A percentile compares a stretch with the other conserved stretches of the same genome.
These are phyloP conservation scores for Apogon talboti DNA, from an alignment of 2,797 vertebrate species.

Conservation along the genomic window DNA sequence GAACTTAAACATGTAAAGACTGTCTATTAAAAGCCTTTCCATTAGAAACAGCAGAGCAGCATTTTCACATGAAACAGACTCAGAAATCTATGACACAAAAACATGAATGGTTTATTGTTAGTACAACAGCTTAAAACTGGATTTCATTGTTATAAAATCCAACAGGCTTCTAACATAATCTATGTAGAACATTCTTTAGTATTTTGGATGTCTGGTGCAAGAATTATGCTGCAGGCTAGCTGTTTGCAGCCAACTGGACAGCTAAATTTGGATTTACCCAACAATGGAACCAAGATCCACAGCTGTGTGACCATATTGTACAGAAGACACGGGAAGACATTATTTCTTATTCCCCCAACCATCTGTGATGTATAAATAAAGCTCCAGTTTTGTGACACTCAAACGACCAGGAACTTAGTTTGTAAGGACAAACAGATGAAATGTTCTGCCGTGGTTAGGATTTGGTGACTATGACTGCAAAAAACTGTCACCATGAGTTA, in stretches of 20 bases:
- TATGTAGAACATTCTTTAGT: conserved; percentile 67
- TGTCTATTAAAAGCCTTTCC: too few relatives aligned
- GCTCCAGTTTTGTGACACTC: conserved; percentile 47
- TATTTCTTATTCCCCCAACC: conserved; percentile 68
- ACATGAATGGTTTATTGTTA: conserved; percentile 28
- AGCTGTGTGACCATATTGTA: conserved; percentile 80
- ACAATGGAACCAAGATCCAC: conserved; percentile 74
- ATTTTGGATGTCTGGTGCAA: conserved; percentile 65
- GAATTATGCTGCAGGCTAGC: conserved; percentile 72
- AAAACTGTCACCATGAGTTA: conserved; percentile 2
- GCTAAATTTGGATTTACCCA: conserved; percentile 75
- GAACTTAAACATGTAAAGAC: too few relatives aligned
- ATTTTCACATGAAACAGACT: not conserved
- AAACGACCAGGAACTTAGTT: conserved; percentile 42
- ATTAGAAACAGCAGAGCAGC: too few relatives aligned
- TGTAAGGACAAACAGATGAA: conserved; percentile 16
- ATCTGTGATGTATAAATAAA: conserved; percentile 72
- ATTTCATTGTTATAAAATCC: conserved; percentile 58
- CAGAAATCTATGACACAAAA: conserved; percentile 17
- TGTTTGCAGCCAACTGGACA: conserved; percentile 75
- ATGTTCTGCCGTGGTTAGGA: not conserved
- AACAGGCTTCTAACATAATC: conserved; percentile 66
- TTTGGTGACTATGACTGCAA: not conserved
- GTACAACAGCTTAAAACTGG: conserved; percentile 44
- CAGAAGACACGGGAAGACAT: conserved; percentile 63